Percentiles rank a stretch among this genome's conserved stretches.
phyloP scores from a whole-genome alignment of 2,797 vertebrate genomes.

The Pelodytes ibericus region DNA sequence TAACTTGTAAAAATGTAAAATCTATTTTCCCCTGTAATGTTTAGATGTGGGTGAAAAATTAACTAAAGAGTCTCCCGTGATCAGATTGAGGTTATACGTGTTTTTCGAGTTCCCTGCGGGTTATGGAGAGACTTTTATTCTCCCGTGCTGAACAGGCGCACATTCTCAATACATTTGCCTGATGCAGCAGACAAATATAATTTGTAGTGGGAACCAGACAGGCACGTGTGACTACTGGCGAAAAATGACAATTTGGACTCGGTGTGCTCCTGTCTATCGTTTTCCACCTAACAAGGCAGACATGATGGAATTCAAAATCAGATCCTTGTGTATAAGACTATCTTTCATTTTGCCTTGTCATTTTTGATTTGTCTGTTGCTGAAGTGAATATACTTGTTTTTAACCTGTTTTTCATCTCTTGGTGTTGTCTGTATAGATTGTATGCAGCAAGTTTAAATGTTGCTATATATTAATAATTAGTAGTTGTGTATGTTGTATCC shows the following conservation, averaged over 20 bases:
- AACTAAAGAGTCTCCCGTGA: neutral
- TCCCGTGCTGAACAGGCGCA: neutral
- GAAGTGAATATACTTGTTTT: neutral
- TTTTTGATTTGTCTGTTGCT: slow-evolving; percentile 15
- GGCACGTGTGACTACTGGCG: slow-evolving; percentile 11
- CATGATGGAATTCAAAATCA: slow-evolving; percentile 13
- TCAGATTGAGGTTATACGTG: slow-evolving; percentile 3
- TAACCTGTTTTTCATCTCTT: too few relatives aligned
- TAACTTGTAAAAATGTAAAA: neutral
- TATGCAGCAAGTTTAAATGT: too few relatives aligned
- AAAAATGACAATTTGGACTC: slow-evolving; percentile 2
- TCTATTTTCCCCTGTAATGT: neutral
- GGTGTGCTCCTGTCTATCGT: neutral
- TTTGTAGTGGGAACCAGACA: neutral
- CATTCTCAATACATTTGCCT: neutral
- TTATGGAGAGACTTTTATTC: neutral
- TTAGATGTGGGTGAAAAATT: slow-evolving; percentile 13
- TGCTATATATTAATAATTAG: too few relatives aligned
- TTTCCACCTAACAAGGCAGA: neutral
- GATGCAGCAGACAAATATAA: neutral
- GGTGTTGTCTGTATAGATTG: too few relatives aligned
- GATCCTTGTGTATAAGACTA: neutral
- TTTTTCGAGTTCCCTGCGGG: neutral
- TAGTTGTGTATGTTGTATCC: too few relatives aligned
- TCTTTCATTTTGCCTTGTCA: slow-evolving; percentile 26